These are phyloP conservation scores for Poicephalus gulielmi DNA, from an alignment of 2,113 vertebrate species.

Conservation along the genomic window DNA sequence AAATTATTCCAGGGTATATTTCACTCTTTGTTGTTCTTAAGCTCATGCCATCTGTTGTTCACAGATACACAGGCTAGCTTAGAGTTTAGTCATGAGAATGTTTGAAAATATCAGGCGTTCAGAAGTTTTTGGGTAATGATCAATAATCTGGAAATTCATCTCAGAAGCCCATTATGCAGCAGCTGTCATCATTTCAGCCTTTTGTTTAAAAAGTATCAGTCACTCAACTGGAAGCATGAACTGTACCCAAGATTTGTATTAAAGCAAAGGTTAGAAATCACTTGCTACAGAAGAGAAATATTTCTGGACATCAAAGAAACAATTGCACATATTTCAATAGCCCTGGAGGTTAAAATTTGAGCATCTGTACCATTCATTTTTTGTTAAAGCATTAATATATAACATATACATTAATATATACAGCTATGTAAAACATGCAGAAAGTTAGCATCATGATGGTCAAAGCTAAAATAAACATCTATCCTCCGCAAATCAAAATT, in stretches of 20 bases:
- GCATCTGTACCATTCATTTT: neutral
- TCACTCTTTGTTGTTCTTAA: neutral
- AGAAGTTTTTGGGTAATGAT: neutral
- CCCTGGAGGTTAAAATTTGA: neutral
- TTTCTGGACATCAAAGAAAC: slow-evolving; percentile 21
- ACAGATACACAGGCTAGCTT: neutral
- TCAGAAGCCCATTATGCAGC: slow-evolving; percentile 17
- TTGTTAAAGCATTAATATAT: neutral
- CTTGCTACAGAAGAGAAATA: neutral
- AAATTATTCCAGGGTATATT: neutral
- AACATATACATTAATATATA: neutral
- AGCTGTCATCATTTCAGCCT: slow-evolving; percentile 21
- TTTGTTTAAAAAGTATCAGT: slow-evolving; percentile 45
- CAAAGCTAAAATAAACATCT: neutral
- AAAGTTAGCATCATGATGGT: neutral
- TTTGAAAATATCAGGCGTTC: slow-evolving; percentile 23
- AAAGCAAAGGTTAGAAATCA: slow-evolving; percentile 34
- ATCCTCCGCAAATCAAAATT: neutral
- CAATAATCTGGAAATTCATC: slow-evolving; percentile 23
- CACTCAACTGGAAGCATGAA: slow-evolving; percentile 16
- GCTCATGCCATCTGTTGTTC: neutral
- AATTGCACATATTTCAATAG: slow-evolving; percentile 4
- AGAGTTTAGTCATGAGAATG: neutral
- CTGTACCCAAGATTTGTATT: slow-evolving; percentile 18
- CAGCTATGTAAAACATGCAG: neutral